phyloP scores from a whole-genome alignment of 1,140 invertebrate species.

The Cheumatopsyche charites region DNA sequence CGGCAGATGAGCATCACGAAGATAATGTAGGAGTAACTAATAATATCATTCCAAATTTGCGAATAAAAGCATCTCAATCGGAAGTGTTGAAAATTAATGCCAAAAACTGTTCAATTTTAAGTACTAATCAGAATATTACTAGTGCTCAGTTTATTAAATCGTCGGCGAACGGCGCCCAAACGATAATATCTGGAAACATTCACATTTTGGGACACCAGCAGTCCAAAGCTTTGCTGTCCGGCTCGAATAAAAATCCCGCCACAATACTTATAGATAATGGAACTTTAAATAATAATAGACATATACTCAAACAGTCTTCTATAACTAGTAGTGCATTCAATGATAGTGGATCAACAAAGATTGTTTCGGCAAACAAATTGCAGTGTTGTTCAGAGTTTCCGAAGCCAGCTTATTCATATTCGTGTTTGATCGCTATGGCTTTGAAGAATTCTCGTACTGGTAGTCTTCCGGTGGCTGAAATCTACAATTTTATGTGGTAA shows the following conservation, averaged over 20 bases:
- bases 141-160: constrained; percentile 52
- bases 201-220: constrained; percentile 60
- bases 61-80: constrained; percentile 57
- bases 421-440: constrained; percentile 96
- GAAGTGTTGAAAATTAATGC: constrained; percentile 58
- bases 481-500: constrained; percentile 98
- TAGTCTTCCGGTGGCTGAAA: constrained; percentile 95
- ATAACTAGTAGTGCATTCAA: constrained; percentile 53
- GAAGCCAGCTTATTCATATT: constrained; percentile 97
- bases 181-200: constrained; percentile 62
- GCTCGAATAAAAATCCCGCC: constrained; percentile 58
- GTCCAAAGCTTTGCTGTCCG: constrained; percentile 61
- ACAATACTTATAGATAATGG: constrained; percentile 62
- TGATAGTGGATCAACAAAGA: constrained; percentile 58
- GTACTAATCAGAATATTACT: constrained; percentile 53
- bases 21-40: constrained; percentile 53
- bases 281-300: constrained; percentile 57
- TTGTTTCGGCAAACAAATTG: constrained; percentile 58
- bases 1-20: constrained; percentile 54
- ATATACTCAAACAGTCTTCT: constrained; percentile 58
- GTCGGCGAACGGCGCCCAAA: constrained; percentile 58
- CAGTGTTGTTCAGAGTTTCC: constrained; percentile 77
- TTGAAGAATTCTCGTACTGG: constrained; percentile 94
- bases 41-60: constrained; percentile 50
- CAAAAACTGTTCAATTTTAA: constrained; percentile 60